Percentiles rank a stretch among this genome's conserved stretches.
phyloP scores from a whole-genome alignment of 2,888 invertebrate genomes.

The Coelinius sp. region DNA sequence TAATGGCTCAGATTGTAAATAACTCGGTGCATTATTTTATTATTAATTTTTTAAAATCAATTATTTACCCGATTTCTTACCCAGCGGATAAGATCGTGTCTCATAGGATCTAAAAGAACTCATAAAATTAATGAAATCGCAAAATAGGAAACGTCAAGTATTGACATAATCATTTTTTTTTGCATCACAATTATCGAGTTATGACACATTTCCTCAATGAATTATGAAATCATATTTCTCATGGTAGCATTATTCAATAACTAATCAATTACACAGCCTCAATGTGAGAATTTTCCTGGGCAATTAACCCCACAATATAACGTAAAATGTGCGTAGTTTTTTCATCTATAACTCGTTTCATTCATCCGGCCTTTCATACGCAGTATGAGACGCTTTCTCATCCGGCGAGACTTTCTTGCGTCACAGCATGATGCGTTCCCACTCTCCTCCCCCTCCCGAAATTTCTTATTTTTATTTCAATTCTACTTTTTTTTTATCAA shows the following conservation, averaged over 20 bases:
- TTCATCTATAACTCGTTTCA: conserved; percentile 5
- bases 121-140: too few species aligned
- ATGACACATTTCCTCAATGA: background rate
- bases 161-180: too few species aligned
- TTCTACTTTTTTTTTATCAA: background rate
- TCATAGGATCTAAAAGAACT: too few species aligned
- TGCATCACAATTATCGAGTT: too few species aligned
- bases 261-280: background rate
- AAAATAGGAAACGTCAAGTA: too few species aligned
- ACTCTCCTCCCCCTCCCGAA: background rate
- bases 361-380: conserved; percentile 22
- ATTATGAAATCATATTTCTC: background rate
- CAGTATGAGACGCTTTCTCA: conserved; percentile 28
- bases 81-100: too few species aligned
- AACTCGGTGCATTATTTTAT: too few species aligned
- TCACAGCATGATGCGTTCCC: conserved; percentile 33
- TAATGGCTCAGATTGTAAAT: too few species aligned
- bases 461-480: conserved; percentile 13
- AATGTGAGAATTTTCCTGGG: background rate
- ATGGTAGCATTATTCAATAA: background rate
- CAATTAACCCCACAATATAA: background rate
- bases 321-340: background rate
- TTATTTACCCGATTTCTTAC: too few species aligned
- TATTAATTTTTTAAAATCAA: too few species aligned
- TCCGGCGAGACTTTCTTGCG: conserved; percentile 34